Evolutionary conservation across 2,113 vertebrate species (phyloP).

Genomic region (Petromus typicus): DNA sequence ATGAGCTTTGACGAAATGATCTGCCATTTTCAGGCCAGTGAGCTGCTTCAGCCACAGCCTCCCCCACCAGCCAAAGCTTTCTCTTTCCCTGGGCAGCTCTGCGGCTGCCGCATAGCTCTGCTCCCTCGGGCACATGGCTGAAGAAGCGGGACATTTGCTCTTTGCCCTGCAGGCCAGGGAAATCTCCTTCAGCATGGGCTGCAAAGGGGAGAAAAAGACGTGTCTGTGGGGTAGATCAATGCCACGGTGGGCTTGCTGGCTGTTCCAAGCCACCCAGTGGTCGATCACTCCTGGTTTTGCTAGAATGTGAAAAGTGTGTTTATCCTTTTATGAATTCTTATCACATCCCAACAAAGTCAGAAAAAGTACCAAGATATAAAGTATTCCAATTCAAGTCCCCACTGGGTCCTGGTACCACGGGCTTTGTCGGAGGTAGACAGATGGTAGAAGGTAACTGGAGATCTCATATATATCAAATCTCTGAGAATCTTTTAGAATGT

Average conservation of each 20-base stretch:
- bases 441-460: neutral
- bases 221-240: neutral
- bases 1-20: neutral
- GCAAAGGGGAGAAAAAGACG: neutral
- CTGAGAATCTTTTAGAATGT: neutral
- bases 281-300: neutral
- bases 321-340: no score
- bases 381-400: neutral
- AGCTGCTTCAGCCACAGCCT: neutral
- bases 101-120: neutral
- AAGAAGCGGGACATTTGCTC: neutral
- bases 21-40: no score
- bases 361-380: neutral
- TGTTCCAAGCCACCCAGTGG: rapidly evolving
- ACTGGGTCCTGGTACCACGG: neutral
- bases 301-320: no score
- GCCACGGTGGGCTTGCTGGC: neutral
- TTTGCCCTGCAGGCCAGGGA: neutral
- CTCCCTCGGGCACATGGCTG: neutral
- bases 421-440: neutral
- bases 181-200: rapidly evolving
- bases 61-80: neutral
- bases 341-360: neutral
- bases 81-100: rapidly evolving
- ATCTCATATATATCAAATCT: neutral